These are phyloP conservation scores for Geotrupes spiniger DNA, from an alignment of 2,888 invertebrate species.

Conservation along the genomic window DNA sequence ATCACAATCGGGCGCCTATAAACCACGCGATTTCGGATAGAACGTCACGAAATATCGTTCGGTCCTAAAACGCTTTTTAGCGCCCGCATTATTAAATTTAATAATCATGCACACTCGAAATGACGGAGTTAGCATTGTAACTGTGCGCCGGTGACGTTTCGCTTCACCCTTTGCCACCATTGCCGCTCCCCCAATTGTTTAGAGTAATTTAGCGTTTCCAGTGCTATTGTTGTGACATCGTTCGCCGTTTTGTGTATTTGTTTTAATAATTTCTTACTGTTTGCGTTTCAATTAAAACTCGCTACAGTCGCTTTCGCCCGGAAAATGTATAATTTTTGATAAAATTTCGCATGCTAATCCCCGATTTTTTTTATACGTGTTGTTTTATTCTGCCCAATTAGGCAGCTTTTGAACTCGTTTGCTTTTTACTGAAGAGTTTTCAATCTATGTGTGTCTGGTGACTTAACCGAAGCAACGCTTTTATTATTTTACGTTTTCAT, in stretches of 20 bases:
- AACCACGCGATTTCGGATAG: neutral
- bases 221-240: constrained; percentile 25
- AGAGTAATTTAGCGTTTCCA: constrained; percentile 24
- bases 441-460: no score
- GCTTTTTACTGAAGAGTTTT: no score
- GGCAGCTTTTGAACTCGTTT: no score
- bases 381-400: no score
- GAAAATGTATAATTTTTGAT: no score
- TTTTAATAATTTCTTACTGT: constrained; percentile 7
- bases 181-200: constrained; percentile 22
- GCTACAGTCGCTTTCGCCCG: no score
- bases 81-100: constrained; percentile 27
- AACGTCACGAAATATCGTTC: constrained; percentile 1
- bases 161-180: constrained; percentile 22
- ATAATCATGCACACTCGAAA: constrained; percentile 23
- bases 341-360: no score
- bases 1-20: constrained; percentile 1
- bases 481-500: no score
- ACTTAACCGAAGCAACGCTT: no score
- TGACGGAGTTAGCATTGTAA: constrained; percentile 23
- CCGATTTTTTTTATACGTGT: no score
- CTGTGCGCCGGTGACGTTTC: constrained; percentile 26
- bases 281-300: constrained; percentile 1
- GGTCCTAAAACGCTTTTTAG: constrained; percentile 14
- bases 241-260: constrained; percentile 24